Evolutionary conservation across 2,888 invertebrate species (phyloP).

Genomic region (Hydrotaea diabolus): DNA sequence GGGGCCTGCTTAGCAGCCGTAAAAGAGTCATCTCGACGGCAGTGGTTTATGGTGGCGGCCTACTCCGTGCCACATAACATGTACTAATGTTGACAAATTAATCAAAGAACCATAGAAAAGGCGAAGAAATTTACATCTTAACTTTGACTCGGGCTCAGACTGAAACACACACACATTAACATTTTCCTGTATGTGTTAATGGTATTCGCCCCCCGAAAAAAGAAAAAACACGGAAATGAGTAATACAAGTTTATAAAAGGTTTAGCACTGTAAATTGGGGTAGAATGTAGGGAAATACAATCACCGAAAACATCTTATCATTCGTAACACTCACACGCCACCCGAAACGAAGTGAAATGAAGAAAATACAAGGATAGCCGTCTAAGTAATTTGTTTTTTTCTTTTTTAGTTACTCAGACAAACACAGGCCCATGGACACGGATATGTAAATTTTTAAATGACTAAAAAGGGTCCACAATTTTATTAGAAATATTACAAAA

Average conservation of each 20-base stretch:
- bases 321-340: constrained; percentile 1
- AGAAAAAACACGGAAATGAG: constrained; percentile 38
- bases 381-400: constrained; percentile 20
- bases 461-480: constrained; percentile 19
- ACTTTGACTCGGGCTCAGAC: background rate
- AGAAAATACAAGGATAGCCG: background rate
- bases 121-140: constrained; percentile 3
- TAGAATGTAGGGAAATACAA: constrained; percentile 21
- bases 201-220: background rate
- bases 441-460: constrained; percentile 3
- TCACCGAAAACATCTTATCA: constrained; percentile 24
- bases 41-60: background rate
- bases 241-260: constrained; percentile 31
- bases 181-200: no score
- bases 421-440: background rate
- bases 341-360: background rate
- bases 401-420: no score
- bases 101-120: constrained; percentile 36
- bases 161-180: background rate
- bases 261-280: constrained; percentile 35
- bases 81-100: constrained; percentile 53
- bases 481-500: constrained; percentile 20
- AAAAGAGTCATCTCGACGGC: background rate
- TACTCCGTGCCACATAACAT: constrained; percentile 24
- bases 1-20: background rate